Evolutionary conservation across 1,140 invertebrate species (phyloP).

Genomic region (Saxidomus purpurata): DNA sequence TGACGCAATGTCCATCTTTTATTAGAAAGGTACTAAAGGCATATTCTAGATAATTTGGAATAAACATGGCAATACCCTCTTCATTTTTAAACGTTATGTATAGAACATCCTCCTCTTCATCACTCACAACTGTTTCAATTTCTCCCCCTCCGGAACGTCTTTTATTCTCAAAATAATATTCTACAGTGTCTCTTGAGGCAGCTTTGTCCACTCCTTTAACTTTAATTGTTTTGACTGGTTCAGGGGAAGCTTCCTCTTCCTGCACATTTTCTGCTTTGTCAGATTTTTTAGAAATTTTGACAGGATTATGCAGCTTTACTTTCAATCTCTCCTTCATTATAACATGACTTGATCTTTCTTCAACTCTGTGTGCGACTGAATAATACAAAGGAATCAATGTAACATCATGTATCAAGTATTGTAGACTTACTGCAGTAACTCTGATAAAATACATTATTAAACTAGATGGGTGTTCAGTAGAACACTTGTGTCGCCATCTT

Average conservation of each 20-base stretch:
- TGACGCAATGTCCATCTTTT: neutral
- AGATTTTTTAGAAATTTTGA: neutral
- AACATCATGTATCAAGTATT: too few species aligned
- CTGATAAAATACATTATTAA: too few species aligned
- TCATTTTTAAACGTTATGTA: conserved; percentile 18
- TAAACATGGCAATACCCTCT: conserved; percentile 5
- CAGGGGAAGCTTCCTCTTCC: neutral
- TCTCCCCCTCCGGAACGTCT: conserved; percentile 27
- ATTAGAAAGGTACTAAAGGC: too few species aligned
- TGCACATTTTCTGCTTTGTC: neutral
- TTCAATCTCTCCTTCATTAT: conserved; percentile 15
- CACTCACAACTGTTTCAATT: neutral
- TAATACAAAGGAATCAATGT: neutral
- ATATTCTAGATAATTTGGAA: too few species aligned
- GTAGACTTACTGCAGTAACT: too few species aligned
- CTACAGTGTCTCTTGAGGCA: neutral
- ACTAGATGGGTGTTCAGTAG: too few species aligned
- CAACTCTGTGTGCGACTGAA: conserved; percentile 45
- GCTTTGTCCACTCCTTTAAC: neutral
- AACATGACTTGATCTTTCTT: neutral
- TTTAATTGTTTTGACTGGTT: neutral
- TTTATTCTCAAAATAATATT: conserved; percentile 43
- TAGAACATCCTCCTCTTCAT: conserved; percentile 49
- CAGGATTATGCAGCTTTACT: conserved; percentile 3
- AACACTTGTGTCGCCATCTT: too few species aligned